A percentile compares a stretch with the other conserved stretches of the same genome.
Conservation (phyloP, 2,888 invertebrate genomes). For the Augochlorella aurata region DNA sequence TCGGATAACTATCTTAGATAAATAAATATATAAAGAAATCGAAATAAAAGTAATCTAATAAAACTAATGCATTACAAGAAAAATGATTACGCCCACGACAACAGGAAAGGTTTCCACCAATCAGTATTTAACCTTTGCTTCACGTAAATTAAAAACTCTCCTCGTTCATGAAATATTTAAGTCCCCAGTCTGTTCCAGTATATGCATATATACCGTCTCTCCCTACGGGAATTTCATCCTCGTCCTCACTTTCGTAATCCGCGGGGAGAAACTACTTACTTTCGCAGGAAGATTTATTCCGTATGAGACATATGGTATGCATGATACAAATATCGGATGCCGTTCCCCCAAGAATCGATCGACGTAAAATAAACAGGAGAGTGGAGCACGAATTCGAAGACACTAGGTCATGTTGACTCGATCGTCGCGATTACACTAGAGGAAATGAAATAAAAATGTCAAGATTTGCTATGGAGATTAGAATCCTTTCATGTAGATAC, state of each 20-base stretch:
- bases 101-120: background rate
- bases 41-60: background rate
- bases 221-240: background rate
- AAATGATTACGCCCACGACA: background rate
- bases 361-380: slow-evolving; percentile 8
- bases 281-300: slow-evolving; percentile 18
- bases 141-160: background rate
- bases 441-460: background rate
- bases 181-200: background rate
- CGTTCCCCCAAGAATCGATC: slow-evolving; percentile 18
- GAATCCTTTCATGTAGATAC: background rate
- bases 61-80: background rate
- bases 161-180: slow-evolving; percentile 15
- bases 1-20: too few species aligned
- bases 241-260: slow-evolving; percentile 17
- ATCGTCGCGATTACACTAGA: background rate
- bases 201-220: background rate
- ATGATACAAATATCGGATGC: slow-evolving; percentile 19
- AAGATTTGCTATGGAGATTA: background rate
- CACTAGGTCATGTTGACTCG: slow-evolving; percentile 20
- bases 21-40: background rate
- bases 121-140: background rate
- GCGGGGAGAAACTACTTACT: slow-evolving; percentile 3
- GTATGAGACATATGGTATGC: slow-evolving; percentile 15
- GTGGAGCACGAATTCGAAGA: slow-evolving; percentile 21